phyloP scores from a whole-genome alignment of 2,888 invertebrate genomes.

The Dexiosoma caninum region DNA sequence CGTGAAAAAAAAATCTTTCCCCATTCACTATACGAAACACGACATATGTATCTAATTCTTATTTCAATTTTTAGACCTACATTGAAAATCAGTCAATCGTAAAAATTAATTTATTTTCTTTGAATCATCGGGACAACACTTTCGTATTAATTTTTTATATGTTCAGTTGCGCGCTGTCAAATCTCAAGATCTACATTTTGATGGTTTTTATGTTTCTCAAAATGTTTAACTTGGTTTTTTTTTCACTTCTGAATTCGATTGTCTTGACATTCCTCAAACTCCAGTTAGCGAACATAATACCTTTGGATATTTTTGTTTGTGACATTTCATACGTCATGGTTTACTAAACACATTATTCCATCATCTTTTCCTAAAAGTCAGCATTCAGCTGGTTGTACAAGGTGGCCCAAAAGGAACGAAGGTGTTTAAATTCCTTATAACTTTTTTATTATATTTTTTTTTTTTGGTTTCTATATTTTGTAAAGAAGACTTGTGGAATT shows the following conservation, averaged over 20 bases:
- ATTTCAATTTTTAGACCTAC: not conserved
- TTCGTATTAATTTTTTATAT: too few relatives aligned
- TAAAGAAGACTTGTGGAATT: too few relatives aligned
- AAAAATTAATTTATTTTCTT: not conserved
- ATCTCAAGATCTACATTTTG: not conserved
- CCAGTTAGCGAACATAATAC: conserved; percentile 9
- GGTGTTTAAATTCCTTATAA: too few relatives aligned
- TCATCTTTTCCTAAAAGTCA: conserved; percentile 13
- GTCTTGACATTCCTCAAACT: not conserved
- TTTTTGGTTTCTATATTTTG: too few relatives aligned
- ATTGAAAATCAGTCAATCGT: not conserved
- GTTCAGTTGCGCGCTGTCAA: not conserved
- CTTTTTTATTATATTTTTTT: too few relatives aligned
- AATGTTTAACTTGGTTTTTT: not conserved
- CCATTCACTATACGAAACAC: too few relatives aligned
- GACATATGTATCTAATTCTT: not conserved
- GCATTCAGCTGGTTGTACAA: not conserved
- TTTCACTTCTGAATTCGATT: not conserved
- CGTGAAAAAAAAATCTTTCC: not conserved
- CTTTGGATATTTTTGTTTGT: conserved; percentile 38
- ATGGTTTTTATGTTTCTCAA: not conserved
- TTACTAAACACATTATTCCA: conserved; percentile 51
- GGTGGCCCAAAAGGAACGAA: too few relatives aligned
- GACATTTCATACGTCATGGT: conserved; percentile 55
- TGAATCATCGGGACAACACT: not conserved